Evolutionary conservation across 2,797 vertebrate species (phyloP).

Genomic region (Amniataba percoides): DNA sequence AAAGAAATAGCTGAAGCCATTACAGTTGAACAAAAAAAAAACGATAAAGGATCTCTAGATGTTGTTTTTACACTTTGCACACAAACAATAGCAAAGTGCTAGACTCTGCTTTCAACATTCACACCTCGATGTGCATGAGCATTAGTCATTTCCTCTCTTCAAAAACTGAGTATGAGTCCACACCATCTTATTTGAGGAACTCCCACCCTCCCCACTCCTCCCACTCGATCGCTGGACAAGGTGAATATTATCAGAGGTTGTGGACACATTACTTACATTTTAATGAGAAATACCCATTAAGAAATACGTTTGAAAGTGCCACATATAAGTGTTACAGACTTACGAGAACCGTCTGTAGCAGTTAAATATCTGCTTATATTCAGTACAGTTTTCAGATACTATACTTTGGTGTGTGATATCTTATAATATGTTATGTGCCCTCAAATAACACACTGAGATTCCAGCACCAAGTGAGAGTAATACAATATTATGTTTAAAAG

Average conservation of each 20-base stretch:
- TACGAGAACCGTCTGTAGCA: not conserved
- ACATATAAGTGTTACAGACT: not conserved
- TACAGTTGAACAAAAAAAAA: slow-evolving; percentile 77
- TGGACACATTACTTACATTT: slow-evolving; percentile 15
- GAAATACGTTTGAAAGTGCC: slow-evolving; percentile 7
- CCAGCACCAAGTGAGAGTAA: not conserved
- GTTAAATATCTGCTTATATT: not conserved
- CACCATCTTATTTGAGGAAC: slow-evolving; percentile 36
- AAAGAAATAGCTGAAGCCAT: slow-evolving; percentile 82
- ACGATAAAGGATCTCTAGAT: slow-evolving; percentile 69
- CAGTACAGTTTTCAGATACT: not conserved
- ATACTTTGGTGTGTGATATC: not conserved
- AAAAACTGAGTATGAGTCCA: slow-evolving; percentile 54
- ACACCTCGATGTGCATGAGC: slow-evolving; percentile 58
- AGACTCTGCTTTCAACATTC: slow-evolving; percentile 49
- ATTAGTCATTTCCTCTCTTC: slow-evolving; percentile 72
- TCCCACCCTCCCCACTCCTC: not conserved
- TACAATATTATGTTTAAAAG: not conserved
- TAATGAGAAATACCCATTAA: not conserved
- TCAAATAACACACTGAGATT: not conserved
- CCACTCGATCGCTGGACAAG: slow-evolving; percentile 1
- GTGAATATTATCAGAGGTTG: slow-evolving; percentile 7
- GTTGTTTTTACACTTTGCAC: slow-evolving; percentile 44
- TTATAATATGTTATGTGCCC: not conserved
- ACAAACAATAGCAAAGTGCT: slow-evolving; percentile 52